These are phyloP conservation scores for Chionomys nivalis DNA, from an alignment of 2,113 vertebrate genomes.

Conservation along the genomic window DNA sequence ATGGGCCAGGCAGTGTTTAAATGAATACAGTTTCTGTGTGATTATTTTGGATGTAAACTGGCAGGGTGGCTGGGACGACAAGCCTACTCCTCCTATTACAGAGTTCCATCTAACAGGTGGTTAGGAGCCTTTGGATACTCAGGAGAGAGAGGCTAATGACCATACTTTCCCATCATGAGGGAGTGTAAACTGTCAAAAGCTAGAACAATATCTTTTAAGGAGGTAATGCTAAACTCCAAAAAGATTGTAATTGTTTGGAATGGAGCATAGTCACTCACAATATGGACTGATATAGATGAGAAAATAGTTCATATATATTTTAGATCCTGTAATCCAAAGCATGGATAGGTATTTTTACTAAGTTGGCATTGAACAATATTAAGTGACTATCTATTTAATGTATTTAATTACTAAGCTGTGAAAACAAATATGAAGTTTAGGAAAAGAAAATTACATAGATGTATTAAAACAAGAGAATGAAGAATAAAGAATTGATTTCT, in stretches of 20 bases:
- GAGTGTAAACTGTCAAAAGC: background rate
- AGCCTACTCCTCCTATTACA: no score
- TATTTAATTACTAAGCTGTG: background rate
- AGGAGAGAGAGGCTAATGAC: background rate
- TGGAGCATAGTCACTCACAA: background rate
- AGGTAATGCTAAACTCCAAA: background rate
- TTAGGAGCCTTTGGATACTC: background rate
- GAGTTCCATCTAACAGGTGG: background rate
- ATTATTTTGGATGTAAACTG: no score
- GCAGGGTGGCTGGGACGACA: no score
- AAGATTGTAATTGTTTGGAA: background rate
- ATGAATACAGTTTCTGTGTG: no score
- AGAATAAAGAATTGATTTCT: background rate
- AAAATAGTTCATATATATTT: background rate
- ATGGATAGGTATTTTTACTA: background rate
- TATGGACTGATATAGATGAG: background rate
- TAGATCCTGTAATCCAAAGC: background rate
- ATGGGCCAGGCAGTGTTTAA: no score
- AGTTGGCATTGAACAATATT: background rate
- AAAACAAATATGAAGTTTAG: background rate
- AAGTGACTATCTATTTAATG: background rate
- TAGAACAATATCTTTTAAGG: background rate
- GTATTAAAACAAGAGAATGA: background rate
- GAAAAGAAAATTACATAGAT: background rate
- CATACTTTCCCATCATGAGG: background rate